Evolutionary conservation across 2,113 vertebrate genomes (phyloP), one percentile per base, ranked within the genome.

Genomic region (Elachura formosa): DNA sequence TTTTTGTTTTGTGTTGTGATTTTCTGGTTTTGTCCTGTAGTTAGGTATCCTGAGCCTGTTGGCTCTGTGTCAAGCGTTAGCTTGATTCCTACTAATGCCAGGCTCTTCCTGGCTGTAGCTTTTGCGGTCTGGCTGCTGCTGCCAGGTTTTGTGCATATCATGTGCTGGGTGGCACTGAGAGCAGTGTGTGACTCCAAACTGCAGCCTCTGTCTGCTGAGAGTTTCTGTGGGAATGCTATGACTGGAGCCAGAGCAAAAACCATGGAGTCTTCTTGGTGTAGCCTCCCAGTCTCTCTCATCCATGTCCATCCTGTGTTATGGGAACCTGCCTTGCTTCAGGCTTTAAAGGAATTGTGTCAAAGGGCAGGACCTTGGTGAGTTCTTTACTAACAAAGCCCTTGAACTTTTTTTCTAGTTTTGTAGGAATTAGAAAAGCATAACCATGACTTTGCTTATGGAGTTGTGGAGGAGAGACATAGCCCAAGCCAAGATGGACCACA

Each of bases 141-240:
- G 49, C 43, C 41, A 83, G 31, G 40, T 68, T 91, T 83, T 3
- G 1, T 55, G 12, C 29, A 2, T 84, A 16, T 29, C 0, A 0
- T 56, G 40, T 75, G 16, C 84, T 56, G 49, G 16, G 58, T 69
- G 69, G 38, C 40, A 41, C 34, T 54, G 62, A 69, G 56, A 59
- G 58, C 23, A 64, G n/a, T 6, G 2, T n/a, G 12, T 34, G 46
- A 36, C 26, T 75, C 54, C 26, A 56, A 26, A 62, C 36, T 80
- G 41, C 71, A 76, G 15, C 18, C 7, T 28, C 15, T 20, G 79
- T n/a, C 62, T 64, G 45, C 28, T n/a, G 10, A n/a, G 59, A 66
- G 14, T 19, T 15, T 74, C 69, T 40, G 5, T 0, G 1, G 84
- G 45, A 78, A 38, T 25, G 38, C 48, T 43, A 62, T 55, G 33